phyloP scores from a whole-genome alignment of 1,140 invertebrate species.

The Brachionus rubens region DNA sequence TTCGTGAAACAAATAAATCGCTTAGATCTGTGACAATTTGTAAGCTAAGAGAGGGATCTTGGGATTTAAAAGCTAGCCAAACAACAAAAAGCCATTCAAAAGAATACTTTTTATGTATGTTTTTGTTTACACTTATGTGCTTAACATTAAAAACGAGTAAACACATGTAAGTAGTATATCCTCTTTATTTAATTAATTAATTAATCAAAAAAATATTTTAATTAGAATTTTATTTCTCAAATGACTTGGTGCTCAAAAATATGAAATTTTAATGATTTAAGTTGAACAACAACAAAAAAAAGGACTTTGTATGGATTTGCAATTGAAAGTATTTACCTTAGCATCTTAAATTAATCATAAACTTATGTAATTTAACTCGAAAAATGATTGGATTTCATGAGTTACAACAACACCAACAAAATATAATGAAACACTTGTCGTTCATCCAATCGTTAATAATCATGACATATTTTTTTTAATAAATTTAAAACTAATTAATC shows the following conservation, averaged over 20 bases:
- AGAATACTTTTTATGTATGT: neutral
- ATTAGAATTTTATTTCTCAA: conserved; percentile 32
- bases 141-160: conserved; percentile 16
- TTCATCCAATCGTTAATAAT: conserved; percentile 5
- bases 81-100: neutral
- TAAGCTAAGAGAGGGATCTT: neutral
- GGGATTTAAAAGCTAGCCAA: conserved; percentile 17
- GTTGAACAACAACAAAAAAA: too few relatives aligned
- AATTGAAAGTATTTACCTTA: too few relatives aligned
- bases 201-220: conserved; percentile 23
- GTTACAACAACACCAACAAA: too few relatives aligned
- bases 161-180: too few relatives aligned
- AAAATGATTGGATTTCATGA: too few relatives aligned
- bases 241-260: conserved; percentile 15
- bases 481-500: too few relatives aligned
- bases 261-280: conserved; percentile 1
- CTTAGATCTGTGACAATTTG: conserved; percentile 25
- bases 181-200: conserved; percentile 37
- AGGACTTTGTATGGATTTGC: too few relatives aligned
- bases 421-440: too few relatives aligned
- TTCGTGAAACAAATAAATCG: neutral
- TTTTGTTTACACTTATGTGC: neutral
- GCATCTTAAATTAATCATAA: too few relatives aligned
- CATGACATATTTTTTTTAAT: too few relatives aligned
- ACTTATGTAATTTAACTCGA: too few relatives aligned